Evolutionary conservation across 64 coral and sea anemone species (phyloP), one percentile per base, ranked within the genome.

Genomic region (Montipora sp.): DNA sequence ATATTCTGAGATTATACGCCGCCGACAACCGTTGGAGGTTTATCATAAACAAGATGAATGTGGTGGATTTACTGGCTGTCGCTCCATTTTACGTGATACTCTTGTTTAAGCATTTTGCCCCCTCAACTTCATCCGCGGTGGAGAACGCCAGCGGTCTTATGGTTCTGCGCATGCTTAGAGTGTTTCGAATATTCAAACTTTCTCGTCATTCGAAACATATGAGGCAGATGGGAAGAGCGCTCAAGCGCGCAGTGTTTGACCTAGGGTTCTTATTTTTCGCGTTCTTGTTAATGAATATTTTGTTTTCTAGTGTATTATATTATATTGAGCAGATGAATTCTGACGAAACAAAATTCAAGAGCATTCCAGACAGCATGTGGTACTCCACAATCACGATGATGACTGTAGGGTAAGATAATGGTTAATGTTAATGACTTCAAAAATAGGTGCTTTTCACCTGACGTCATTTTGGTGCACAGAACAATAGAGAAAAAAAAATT

Each of bases 351-450:
- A 9, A 77, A 13, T 94, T 94, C 66, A 90, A 46, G 21, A 94
- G 87, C 71, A 94, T 94, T 90, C 93, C 93, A 3, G 93, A 94
- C 24, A 83, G 88, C 36, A 94, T 94, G 93, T 94, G 93, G 93
- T 94, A 90, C 15, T 90, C 93, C 0, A 94, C 90, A 9, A 83
- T 94, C 46, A 94, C 93, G 3, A 94, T 90, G 87, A 94, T 90
- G 60, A 94, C 93, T 13, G 80, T 94, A 20, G 93, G 93, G 93
- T 94, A 86, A 85, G 93, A 49, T 0, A 22, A 65, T 59, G 43
- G 51, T 9, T 78, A 57, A 57, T 57, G 6, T 11, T 57, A 57
- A 57, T 4, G 53, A 8, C 53, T 11, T 57, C 53, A 57, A 57
- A 36, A 36, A 2, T 36, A 36, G 36, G 2, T 36, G 36, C 36